A percentile compares a stretch with the other conserved stretches of the same genome.
Evolutionary conservation across 2,888 invertebrate genomes (phyloP).

Genomic region (Ochropacha duplaris): DNA sequence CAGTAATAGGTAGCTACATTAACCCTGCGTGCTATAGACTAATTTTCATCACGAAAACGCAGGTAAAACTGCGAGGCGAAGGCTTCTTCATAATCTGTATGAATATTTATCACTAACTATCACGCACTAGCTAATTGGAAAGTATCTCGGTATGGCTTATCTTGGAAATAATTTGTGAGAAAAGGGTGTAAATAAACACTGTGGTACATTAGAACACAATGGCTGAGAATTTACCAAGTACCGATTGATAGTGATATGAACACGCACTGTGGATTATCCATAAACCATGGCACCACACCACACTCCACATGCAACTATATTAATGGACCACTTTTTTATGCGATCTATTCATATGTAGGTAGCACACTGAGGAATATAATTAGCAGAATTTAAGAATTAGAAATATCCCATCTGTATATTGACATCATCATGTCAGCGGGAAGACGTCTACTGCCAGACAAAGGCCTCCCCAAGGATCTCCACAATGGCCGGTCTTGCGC

Average conservation of each 20-base stretch:
- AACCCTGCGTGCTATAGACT: too few species aligned
- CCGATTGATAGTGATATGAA: constrained; percentile 1
- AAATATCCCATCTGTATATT: too few species aligned
- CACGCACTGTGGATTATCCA: neutral
- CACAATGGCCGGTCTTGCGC: too few species aligned
- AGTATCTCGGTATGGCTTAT: neutral
- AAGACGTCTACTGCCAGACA: too few species aligned
- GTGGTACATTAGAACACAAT: constrained; percentile 29
- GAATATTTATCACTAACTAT: too few species aligned
- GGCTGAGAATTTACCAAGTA: constrained; percentile 21
- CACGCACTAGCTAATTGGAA: neutral
- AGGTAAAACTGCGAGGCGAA: too few species aligned
- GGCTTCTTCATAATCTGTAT: too few species aligned
- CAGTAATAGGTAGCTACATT: too few species aligned
- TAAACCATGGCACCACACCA: neutral
- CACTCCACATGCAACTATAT: neutral
- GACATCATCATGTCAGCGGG: too few species aligned
- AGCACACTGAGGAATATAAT: neutral
- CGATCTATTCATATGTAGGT: neutral
- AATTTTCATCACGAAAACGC: too few species aligned
- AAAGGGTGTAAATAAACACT: constrained; percentile 27
- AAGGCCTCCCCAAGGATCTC: too few species aligned
- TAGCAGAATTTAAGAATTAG: too few species aligned
- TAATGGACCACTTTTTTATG: neutral
- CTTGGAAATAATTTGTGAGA: constrained; percentile 24